Percentiles rank a stretch among this genome's conserved stretches.
Evolutionary conservation across 2,888 invertebrate species (phyloP).

Genomic region (Leptinotarsa rubiginosa): DNA sequence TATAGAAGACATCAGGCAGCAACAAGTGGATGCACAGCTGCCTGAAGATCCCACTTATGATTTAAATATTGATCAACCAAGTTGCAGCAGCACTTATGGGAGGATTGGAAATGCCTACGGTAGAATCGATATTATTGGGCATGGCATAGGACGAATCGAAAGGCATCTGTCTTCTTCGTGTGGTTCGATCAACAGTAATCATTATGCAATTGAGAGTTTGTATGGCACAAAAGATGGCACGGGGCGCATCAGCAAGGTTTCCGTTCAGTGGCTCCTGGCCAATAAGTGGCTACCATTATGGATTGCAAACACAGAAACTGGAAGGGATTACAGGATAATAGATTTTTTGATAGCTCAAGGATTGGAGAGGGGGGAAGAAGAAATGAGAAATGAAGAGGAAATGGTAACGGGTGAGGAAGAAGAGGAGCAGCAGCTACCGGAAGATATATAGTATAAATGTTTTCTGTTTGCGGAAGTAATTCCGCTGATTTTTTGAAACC

Average conservation of each 20-base stretch:
- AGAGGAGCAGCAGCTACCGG: slow-evolving; percentile 7
- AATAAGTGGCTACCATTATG: slow-evolving; percentile 76
- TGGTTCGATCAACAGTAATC: slow-evolving; percentile 69
- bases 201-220: slow-evolving; percentile 65
- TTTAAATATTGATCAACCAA: slow-evolving; percentile 52
- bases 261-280: slow-evolving; percentile 75
- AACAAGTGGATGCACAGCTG: slow-evolving; percentile 38
- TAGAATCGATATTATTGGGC: slow-evolving; percentile 70
- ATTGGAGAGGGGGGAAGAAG: slow-evolving; percentile 54
- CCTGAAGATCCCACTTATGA: slow-evolving; percentile 55
- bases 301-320: slow-evolving; percentile 70
- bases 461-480: not conserved
- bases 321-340: slow-evolving; percentile 63
- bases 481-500: not conserved
- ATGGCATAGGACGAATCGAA: slow-evolving; percentile 69
- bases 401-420: slow-evolving; percentile 37
- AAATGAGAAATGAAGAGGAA: slow-evolving; percentile 49
- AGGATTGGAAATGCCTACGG: slow-evolving; percentile 67
- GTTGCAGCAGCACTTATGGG: slow-evolving; percentile 63
- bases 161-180: slow-evolving; percentile 76
- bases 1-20: slow-evolving; percentile 67
- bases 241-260: slow-evolving; percentile 72
- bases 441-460: slow-evolving; percentile 6
- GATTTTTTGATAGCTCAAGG: slow-evolving; percentile 62
- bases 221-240: slow-evolving; percentile 61